phyloP scores from a whole-genome alignment of 2,888 invertebrate species.

The Mythimna ferrago region DNA sequence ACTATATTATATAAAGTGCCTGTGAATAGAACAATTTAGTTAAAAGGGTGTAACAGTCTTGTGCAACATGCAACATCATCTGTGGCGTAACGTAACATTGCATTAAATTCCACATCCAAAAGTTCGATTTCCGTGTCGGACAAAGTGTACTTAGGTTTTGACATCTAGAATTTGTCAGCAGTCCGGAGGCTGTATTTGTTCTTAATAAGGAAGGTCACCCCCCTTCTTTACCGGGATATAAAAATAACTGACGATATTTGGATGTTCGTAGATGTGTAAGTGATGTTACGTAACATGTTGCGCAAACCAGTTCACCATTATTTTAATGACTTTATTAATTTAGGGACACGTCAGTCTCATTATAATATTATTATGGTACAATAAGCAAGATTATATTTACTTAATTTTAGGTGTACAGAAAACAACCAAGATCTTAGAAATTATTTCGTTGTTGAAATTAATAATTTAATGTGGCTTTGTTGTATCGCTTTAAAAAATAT shows the following conservation, averaged over 20 bases:
- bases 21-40: conserved; percentile 34
- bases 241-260: not conserved
- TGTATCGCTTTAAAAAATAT: not conserved
- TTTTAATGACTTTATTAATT: not conserved
- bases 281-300: conserved; percentile 7
- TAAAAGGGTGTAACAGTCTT: not conserved
- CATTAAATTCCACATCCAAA: not conserved
- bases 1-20: conserved; percentile 20
- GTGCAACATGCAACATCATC: conserved; percentile 20
- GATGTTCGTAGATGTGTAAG: not conserved
- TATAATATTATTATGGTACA: conserved; percentile 19
- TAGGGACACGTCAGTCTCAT: not conserved
- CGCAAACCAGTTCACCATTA: not conserved
- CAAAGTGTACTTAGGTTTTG: not conserved
- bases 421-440: conserved; percentile 34
- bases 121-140: not conserved
- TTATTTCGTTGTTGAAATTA: conserved; percentile 3
- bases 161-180: not conserved
- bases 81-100: not conserved
- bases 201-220: not conserved
- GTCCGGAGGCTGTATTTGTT: not conserved
- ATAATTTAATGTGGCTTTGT: not conserved
- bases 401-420: conserved; percentile 28
- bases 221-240: not conserved
- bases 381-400: conserved; percentile 16